These are phyloP conservation scores for Diabrotica virgifera DNA, from an alignment of 1,140 invertebrate species.

Conservation along the genomic window DNA sequence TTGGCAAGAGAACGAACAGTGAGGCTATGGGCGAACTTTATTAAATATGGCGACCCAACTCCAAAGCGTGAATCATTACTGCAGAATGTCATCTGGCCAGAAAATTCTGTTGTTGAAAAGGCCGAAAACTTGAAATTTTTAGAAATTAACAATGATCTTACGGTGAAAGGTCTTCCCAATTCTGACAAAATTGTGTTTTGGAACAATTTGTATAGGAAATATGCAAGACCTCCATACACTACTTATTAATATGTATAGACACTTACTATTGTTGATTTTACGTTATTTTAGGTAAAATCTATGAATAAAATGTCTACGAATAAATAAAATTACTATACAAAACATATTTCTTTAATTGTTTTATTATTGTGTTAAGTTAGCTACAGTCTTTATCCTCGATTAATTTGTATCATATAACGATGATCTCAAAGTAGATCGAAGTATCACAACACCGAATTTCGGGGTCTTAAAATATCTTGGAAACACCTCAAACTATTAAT, in stretches of 20 bases:
- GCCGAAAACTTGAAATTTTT: neutral
- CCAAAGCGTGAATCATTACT: neutral
- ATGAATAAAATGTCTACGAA: no score
- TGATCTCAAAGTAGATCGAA: no score
- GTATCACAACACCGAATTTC: no score
- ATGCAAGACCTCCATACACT: neutral
- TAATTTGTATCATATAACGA: no score
- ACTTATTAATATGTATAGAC: neutral
- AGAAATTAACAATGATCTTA: slow-evolving; percentile 4
- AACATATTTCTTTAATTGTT: no score
- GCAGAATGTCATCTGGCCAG: neutral
- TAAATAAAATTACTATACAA: no score
- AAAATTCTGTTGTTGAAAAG: neutral
- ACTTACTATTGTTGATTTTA: no score
- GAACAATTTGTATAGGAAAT: neutral
- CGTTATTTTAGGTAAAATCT: no score
- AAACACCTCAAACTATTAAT: no score
- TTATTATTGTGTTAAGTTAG: no score
- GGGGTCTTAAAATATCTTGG: no score
- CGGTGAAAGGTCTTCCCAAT: neutral
- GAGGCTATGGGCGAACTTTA: neutral
- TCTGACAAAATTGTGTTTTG: neutral
- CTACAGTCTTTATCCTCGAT: no score
- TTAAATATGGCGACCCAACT: neutral
- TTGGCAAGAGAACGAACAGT: neutral